These are phyloP conservation scores for Mellilla xanthometata DNA, from an alignment of 2,888 invertebrate genomes.

Conservation along the genomic window DNA sequence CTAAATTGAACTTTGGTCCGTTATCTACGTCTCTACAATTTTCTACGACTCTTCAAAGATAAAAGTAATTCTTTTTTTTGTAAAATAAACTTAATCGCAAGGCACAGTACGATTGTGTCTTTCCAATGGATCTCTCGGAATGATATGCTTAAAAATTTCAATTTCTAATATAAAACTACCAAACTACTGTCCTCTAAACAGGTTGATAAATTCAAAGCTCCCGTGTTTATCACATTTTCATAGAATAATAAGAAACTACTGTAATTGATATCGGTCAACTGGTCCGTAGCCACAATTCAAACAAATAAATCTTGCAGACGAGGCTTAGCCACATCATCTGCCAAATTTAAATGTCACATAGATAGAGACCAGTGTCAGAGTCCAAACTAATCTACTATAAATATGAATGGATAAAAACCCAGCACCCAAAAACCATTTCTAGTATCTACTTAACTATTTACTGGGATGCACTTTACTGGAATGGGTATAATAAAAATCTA, in stretches of 20 bases:
- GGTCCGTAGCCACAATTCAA: conserved; percentile 4
- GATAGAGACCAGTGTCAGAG: conserved; percentile 5
- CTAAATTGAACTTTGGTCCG: conserved; percentile 70
- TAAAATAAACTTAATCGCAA: conserved; percentile 57
- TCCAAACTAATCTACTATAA: conserved; percentile 28
- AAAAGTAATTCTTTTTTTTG: conserved; percentile 36
- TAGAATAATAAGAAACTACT: conserved; percentile 18
- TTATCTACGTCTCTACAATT: conserved; percentile 54
- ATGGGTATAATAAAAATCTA: conserved; percentile 51
- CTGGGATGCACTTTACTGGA: conserved; percentile 78
- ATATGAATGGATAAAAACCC: conserved; percentile 50
- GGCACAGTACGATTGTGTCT: conserved; percentile 77
- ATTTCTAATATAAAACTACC: conserved; percentile 48
- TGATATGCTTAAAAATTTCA: conserved; percentile 63
- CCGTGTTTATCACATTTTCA: conserved; percentile 43
- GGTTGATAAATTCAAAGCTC: conserved; percentile 49
- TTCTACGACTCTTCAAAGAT: conserved; percentile 33
- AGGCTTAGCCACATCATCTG: conserved; percentile 4
- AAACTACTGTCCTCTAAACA: conserved; percentile 58
- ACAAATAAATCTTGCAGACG: conserved; percentile 17
- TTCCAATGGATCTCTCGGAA: conserved; percentile 47
- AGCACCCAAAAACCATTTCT: conserved; percentile 70
- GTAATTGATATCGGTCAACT: conserved; percentile 15
- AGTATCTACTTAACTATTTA: conserved; percentile 66
- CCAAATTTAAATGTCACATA: conserved; percentile 16